Conservation (phyloP, 2,888 invertebrate species). For the Tetanocera ferruginea region DNA sequence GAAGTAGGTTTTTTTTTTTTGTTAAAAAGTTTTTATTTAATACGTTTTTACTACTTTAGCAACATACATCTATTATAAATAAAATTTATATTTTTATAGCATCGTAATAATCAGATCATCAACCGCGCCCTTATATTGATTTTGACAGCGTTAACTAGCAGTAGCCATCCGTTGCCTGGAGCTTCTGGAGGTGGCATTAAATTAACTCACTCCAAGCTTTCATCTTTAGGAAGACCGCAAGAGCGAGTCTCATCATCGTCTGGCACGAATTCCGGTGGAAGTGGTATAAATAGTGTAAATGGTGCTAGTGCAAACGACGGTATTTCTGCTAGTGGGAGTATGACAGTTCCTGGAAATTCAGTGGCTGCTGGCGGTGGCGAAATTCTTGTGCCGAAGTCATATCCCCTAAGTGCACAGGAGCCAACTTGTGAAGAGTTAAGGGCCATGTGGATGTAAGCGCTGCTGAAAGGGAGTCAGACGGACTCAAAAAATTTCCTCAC, state of each 20-base stretch:
- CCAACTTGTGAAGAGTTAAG: conserved; percentile 89
- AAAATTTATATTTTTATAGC: neutral
- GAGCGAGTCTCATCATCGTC: neutral
- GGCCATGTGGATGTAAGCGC: conserved; percentile 85
- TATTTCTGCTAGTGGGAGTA: conserved; percentile 43
- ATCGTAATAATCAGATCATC: conserved; percentile 3
- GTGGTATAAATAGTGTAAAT: neutral
- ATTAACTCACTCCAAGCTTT: conserved; percentile 21
- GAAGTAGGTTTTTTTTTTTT: neutral
- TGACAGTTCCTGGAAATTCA: conserved; percentile 27
- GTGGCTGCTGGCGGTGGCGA: conserved; percentile 54
- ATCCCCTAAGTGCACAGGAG: conserved; percentile 71
- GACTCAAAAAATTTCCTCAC: neutral
- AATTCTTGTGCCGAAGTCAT: conserved; percentile 64
- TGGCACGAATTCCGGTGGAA: conserved; percentile 35
- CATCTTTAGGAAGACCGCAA: conserved; percentile 36
- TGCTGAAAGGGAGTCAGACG: neutral
- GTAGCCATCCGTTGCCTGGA: neutral
- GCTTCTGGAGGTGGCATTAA: conserved; percentile 15
- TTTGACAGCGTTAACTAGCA: neutral
- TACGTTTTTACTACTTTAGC: neutral
- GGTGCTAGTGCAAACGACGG: conserved; percentile 38
- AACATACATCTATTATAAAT: too few relatives aligned
- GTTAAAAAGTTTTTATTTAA: too few relatives aligned
- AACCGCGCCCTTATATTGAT: neutral